A percentile compares a stretch with the other conserved stretches of the same genome.
These are phyloP conservation scores for Conomelus anceps DNA, from an alignment of 2,888 invertebrate genomes.

Conservation along the genomic window DNA sequence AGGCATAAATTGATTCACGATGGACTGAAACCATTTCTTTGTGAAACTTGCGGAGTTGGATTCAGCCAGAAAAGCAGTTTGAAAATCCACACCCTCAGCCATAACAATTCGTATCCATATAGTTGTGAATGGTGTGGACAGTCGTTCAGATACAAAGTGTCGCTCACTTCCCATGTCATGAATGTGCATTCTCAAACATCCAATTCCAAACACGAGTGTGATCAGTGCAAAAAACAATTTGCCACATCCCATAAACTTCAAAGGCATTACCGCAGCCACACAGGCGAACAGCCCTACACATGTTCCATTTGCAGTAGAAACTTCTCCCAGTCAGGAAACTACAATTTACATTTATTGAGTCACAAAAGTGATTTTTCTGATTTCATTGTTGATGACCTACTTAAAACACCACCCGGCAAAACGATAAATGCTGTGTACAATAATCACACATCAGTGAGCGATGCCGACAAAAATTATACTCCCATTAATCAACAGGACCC, in stretches of 20 bases:
- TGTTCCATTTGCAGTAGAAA: constrained; percentile 31
- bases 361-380: constrained; percentile 22
- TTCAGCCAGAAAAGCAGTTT: constrained; percentile 31
- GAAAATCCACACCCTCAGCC: constrained; percentile 28
- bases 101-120: constrained; percentile 31
- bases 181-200: constrained; percentile 30
- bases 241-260: constrained; percentile 32
- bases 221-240: constrained; percentile 34
- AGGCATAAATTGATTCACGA: constrained; percentile 33
- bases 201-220: constrained; percentile 27
- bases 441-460: neutral
- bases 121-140: constrained; percentile 33
- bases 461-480: neutral
- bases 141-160: constrained; percentile 32
- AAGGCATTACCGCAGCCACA: constrained; percentile 34
- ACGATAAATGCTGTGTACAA: neutral
- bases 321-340: constrained; percentile 34
- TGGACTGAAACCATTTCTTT: constrained; percentile 34
- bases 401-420: neutral
- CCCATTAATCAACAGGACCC: neutral
- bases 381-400: neutral
- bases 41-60: constrained; percentile 32
- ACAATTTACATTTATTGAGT: constrained; percentile 33
- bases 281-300: constrained; percentile 33
- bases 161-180: constrained; percentile 32